Evolutionary conservation across 2,113 vertebrate genomes (phyloP).

Genomic region (Apus apus): DNA sequence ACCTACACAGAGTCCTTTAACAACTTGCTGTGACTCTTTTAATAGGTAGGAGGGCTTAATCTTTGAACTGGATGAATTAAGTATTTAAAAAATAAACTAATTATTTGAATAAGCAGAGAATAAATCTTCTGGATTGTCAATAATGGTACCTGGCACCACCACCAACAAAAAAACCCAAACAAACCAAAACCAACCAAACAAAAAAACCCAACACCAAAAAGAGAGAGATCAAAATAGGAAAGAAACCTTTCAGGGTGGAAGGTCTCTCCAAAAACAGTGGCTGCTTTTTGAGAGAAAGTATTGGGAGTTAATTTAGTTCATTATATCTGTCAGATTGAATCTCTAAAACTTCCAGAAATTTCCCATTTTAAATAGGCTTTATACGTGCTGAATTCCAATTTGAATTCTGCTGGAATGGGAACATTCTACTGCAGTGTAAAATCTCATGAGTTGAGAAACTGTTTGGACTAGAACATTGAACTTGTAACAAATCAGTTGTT

Average conservation of each 20-base stretch:
- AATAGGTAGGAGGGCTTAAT: not conserved
- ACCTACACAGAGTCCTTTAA: not conserved
- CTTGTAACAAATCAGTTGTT: not conserved
- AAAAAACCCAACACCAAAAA: too few relatives aligned
- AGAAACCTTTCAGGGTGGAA: not conserved
- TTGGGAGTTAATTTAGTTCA: not conserved
- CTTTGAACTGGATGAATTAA: not conserved
- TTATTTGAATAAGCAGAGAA: not conserved
- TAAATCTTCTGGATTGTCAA: not conserved
- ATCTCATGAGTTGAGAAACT: not conserved
- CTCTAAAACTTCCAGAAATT: not conserved
- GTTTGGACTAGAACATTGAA: not conserved
- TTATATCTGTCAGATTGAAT: not conserved
- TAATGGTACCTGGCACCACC: not conserved
- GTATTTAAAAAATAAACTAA: not conserved
- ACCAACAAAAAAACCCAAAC: not conserved
- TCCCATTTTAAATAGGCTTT: not conserved
- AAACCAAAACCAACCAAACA: too few relatives aligned
- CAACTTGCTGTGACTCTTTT: not conserved
- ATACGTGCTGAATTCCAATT: not conserved
- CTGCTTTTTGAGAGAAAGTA: not conserved
- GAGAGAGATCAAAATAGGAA: not conserved
- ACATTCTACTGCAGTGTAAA: not conserved
- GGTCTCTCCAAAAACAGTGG: fast-evolving
- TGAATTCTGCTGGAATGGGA: not conserved